Evolutionary conservation across 2,797 vertebrate species (phyloP), one percentile per base, ranked within the genome.

Genomic region (Philypnodon macrostomus): DNA sequence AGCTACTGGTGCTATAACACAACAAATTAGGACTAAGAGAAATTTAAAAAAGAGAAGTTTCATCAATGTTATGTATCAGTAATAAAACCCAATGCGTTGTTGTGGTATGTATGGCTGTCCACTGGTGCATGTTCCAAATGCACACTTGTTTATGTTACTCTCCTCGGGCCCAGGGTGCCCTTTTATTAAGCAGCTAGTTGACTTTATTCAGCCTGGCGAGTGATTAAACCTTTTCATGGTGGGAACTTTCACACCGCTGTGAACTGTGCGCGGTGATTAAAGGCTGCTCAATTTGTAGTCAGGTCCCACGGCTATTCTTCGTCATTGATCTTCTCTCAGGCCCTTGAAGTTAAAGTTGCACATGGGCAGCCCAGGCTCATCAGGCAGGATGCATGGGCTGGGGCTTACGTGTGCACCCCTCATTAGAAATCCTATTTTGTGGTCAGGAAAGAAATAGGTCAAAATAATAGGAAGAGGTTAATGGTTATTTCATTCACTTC

Each of bases 151-250:
- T 36, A 33, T 33, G n/a, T 38, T 34, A 58, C 48, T 45, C 24
- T 58, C 67, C 35, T 26, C 5, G 63, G 74, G 70, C 46, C 29
- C 58, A 7, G 16, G 50, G 40, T 70, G 77, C 48, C 71, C 77
- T 77, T 47, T 85, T 77, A 73, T 80, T 83, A 23, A 77, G 63
- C 35, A 51, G 54, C 63, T 40, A 64, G 59, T 68, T 82, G 81
- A 87, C 69, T 88, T 70, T 50, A 70, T 88, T 83, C 70, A 63
- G 74, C 75, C 67, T 66, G 63, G 41, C 65, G 34, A 63, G 79
- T 85, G 79, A 86, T 88, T 85, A 89, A 85, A 85, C 70, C 76
- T 77, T 81, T 84, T 79, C 74, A 75, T 75, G 72, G 77, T 57
- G 53, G 57, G 62, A 84, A 81, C 84, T 77, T 84, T 82, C 63